phyloP scores from a whole-genome alignment of 2,888 invertebrate genomes.

The Hanleya hanleyi region DNA sequence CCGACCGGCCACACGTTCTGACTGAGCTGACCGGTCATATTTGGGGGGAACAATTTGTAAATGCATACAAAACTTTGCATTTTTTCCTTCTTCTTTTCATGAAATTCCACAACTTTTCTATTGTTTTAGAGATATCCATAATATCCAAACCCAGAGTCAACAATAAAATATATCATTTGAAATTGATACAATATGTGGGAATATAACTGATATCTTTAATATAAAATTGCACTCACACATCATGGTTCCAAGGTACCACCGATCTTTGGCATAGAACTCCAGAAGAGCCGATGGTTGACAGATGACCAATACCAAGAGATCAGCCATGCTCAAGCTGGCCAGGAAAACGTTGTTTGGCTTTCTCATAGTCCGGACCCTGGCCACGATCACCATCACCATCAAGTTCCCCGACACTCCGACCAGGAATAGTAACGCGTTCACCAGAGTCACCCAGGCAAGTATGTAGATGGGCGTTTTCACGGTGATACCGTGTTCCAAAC shows the following conservation, averaged over 20 bases:
- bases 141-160: no score
- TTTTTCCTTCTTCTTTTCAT: no score
- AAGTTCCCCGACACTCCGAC: conserved; percentile 93
- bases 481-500: no score
- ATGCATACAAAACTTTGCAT: no score
- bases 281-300: conserved; percentile 94
- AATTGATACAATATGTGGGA: no score
- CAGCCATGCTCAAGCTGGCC: conserved; percentile 95
- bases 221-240: conserved; percentile 99
- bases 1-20: no score
- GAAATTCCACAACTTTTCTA: no score
- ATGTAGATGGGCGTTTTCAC: conserved; percentile 30
- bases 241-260: conserved; percentile 92
- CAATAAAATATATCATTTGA: no score
- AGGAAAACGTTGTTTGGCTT: conserved; percentile 96
- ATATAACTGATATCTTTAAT: no score
- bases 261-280: conserved; percentile 93
- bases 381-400: conserved; percentile 93
- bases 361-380: conserved; percentile 93
- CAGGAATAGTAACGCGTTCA: conserved; percentile 86
- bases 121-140: no score
- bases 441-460: conserved; percentile 30
- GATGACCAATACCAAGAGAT: conserved; percentile 90
- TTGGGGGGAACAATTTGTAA: no score
- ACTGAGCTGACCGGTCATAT: no score